Evolutionary conservation across 2,888 invertebrate species (phyloP), one percentile per base, ranked within the genome.

Genomic region (Orthonevra nobilis): DNA sequence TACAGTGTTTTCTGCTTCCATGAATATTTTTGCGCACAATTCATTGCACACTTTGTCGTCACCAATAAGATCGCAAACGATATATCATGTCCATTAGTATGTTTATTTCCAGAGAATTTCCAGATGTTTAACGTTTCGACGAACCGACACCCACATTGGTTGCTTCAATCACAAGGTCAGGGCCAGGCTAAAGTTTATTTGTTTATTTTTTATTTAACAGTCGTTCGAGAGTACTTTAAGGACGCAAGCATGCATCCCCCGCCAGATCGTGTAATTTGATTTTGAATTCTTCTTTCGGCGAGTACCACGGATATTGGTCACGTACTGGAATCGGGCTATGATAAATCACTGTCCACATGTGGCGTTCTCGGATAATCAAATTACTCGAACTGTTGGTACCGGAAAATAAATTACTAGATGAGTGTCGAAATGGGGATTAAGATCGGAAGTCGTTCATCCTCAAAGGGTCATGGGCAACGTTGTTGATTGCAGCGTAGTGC

Each of bases 251-350:
- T n/a, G 32, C 26, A 32, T 32, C 42, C 3, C 60, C 74, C 74
- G 34, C 61, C 17, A 17, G 23, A 15, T 61, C 3, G 12, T 38
- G 61, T 69, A 70, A 70, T 77, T 70, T 63, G 42, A 64, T 64
- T 70, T 77, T 44, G 50, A 58, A 52, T 30, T 50, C n/a, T 60
- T 6, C 63, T 40, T 66, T 46, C 54, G 19, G 56, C 19, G 46
- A 30, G 44, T 60, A 34, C 60, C 60, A 69, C 26, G 58, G 72
- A 72, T 63, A 46, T 70, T 58, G 58, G 72, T 46, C 72, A 64
- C 54, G 52, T 64, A 44, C 32, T 60, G 12, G 72, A 64, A 60
- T 58, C 56, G 15, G 44, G 58, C 58, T 52, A 52, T 38, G 38
- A 38, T 36, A 36, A 44, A 3, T 44, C 17, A n/a, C 30, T 23